These are phyloP conservation scores for Coccyzus lansbergi DNA, from an alignment of 2,797 vertebrate species.

Conservation along the genomic window DNA sequence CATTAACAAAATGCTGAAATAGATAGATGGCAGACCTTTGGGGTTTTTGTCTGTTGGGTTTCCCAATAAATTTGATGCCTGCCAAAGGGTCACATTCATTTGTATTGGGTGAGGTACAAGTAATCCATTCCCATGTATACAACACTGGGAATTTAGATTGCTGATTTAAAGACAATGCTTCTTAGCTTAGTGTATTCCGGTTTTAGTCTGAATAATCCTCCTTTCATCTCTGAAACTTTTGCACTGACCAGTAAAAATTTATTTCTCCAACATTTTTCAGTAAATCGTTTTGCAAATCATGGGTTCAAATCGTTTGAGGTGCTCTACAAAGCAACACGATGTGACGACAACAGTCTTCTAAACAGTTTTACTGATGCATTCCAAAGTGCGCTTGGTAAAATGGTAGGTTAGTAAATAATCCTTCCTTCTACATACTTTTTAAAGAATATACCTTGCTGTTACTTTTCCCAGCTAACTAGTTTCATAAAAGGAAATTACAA, in stretches of 20 bases:
- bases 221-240: not conserved
- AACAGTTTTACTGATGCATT: constrained; percentile 91
- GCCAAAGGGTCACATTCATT: not conserved
- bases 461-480: not conserved
- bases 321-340: constrained; percentile 93
- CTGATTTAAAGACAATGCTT: not conserved
- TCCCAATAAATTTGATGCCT: not conserved
- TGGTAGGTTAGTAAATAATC: constrained; percentile 82
- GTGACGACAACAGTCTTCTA: constrained; percentile 88
- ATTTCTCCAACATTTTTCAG: constrained; percentile 77
- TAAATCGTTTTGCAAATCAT: constrained; percentile 94
- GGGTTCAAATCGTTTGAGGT: constrained; percentile 98
- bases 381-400: constrained; percentile 87
- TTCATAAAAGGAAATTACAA: not conserved
- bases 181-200: not conserved
- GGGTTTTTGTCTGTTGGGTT: not conserved
- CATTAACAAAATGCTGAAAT: not conserved
- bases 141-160: not conserved
- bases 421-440: not conserved
- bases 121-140: not conserved
- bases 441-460: not conserved
- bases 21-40: not conserved
- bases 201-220: not conserved
- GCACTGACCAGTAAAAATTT: not conserved
- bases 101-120: not conserved